Conservation (phyloP, 2,888 invertebrate genomes). For the Macrophya annulata region DNA sequence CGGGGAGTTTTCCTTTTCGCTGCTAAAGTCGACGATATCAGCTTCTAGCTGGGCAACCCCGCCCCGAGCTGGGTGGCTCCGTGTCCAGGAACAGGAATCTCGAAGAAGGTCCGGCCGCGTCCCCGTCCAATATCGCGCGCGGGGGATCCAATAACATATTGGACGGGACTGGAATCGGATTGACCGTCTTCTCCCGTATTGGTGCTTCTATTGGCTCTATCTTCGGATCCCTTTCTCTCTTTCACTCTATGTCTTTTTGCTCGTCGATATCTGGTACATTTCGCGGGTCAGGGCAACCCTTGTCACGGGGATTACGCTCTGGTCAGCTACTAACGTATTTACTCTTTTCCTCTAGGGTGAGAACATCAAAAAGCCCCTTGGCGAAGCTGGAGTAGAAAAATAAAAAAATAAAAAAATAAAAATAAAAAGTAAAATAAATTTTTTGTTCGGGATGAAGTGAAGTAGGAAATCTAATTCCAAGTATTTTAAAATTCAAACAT, state of each 20-base stretch:
- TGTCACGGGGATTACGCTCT: constrained; percentile 56
- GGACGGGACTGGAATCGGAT: constrained; percentile 74
- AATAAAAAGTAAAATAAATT: too few relatives aligned
- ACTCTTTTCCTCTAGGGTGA: constrained; percentile 47
- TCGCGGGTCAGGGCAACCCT: constrained; percentile 49
- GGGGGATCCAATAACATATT: constrained; percentile 76
- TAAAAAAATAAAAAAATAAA: too few relatives aligned
- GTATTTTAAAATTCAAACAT: not conserved
- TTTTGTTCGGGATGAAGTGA: not conserved
- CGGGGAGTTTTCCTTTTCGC: constrained; percentile 33
- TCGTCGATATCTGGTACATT: constrained; percentile 37
- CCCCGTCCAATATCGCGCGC: constrained; percentile 67
- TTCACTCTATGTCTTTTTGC: constrained; percentile 1
- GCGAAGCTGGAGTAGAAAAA: not conserved
- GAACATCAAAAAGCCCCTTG: constrained; percentile 28
- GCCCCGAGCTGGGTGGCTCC: constrained; percentile 37
- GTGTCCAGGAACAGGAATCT: constrained; percentile 52
- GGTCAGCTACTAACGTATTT: constrained; percentile 56
- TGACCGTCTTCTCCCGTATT: constrained; percentile 76
- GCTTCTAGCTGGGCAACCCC: constrained; percentile 32
- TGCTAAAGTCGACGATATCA: constrained; percentile 55
- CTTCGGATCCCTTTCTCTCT: constrained; percentile 40
- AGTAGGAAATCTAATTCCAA: not conserved
- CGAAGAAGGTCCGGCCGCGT: constrained; percentile 50
- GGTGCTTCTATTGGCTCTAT: constrained; percentile 60